These are phyloP conservation scores for Polydrusus cervinus DNA, from an alignment of 2,888 invertebrate genomes.

Conservation along the genomic window DNA sequence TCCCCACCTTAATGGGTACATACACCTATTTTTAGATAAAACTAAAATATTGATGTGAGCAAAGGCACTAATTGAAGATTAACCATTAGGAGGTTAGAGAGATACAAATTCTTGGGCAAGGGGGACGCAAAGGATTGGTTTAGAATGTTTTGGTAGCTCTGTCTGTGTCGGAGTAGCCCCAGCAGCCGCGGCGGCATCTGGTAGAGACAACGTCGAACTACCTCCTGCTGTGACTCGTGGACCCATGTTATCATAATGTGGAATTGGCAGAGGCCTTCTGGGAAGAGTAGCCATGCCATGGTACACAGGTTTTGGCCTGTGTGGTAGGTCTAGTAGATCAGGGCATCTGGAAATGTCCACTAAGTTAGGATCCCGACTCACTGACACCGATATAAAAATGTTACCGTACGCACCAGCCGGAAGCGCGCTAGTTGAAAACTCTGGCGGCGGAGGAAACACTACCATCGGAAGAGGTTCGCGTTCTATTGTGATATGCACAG, in stretches of 20 bases:
- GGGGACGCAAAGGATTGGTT: constrained; percentile 76
- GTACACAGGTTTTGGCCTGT: constrained; percentile 71
- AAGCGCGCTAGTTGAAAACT: constrained; percentile 74
- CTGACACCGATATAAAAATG: constrained; percentile 88
- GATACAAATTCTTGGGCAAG: constrained; percentile 76
- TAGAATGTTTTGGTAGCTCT: constrained; percentile 72
- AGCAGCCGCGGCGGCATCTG: constrained; percentile 74
- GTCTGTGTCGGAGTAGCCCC: constrained; percentile 61
- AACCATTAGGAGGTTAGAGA: constrained; percentile 67
- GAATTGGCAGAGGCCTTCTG: constrained; percentile 68
- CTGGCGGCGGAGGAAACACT: constrained; percentile 74
- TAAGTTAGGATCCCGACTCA: constrained; percentile 82
- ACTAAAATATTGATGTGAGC: constrained; percentile 66
- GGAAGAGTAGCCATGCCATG: constrained; percentile 71
- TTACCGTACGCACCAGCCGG: constrained; percentile 80
- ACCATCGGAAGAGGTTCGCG: constrained; percentile 70
- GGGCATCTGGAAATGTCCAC: constrained; percentile 83
- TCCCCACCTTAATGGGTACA: constrained; percentile 7
- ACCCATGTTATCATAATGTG: constrained; percentile 90
- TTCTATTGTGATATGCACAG: constrained; percentile 74
- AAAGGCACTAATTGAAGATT: constrained; percentile 70
- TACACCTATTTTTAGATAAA: constrained; percentile 47
- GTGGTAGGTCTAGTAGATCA: constrained; percentile 84
- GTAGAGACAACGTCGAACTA: constrained; percentile 89
- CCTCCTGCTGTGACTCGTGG: constrained; percentile 91